Conservation (phyloP, 1,140 invertebrate genomes). For the Lineus longissimus region DNA sequence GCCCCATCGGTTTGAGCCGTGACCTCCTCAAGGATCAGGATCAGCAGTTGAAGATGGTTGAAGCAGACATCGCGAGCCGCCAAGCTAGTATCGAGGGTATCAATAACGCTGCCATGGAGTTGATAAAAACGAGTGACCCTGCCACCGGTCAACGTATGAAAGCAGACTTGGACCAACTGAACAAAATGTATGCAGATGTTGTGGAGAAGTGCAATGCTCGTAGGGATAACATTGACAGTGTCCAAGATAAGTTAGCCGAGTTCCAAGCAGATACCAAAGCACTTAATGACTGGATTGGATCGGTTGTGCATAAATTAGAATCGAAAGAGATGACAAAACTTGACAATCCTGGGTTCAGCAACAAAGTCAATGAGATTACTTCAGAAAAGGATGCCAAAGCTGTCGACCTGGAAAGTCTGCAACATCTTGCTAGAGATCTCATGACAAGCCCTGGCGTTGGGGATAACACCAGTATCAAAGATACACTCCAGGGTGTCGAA, state of each 20-base stretch:
- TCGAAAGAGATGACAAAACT: constrained; percentile 67
- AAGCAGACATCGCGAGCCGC: constrained; percentile 80
- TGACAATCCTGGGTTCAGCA: constrained; percentile 66
- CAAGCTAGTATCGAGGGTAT: constrained; percentile 79
- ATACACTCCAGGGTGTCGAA: constrained; percentile 70
- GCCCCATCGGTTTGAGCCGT: constrained; percentile 80
- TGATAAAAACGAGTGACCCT: constrained; percentile 77
- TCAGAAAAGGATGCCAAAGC: constrained; percentile 60
- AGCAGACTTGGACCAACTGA: constrained; percentile 79
- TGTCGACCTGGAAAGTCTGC: constrained; percentile 69
- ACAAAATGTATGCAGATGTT: constrained; percentile 77
- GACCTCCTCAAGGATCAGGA: constrained; percentile 87
- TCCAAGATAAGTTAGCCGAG: constrained; percentile 65
- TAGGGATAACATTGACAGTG: constrained; percentile 76
- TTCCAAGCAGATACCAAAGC: constrained; percentile 67
- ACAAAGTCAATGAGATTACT: constrained; percentile 60
- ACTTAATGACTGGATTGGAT: constrained; percentile 52
- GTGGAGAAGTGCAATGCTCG: constrained; percentile 74
- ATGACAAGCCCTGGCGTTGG: constrained; percentile 63
- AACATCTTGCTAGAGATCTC: constrained; percentile 75
- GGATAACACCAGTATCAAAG: constrained; percentile 77
- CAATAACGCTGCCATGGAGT: constrained; percentile 70
- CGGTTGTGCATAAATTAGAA: constrained; percentile 71
- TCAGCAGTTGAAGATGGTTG: constrained; percentile 73
- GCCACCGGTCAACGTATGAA: constrained; percentile 86